Evolutionary conservation across 2,888 invertebrate genomes (phyloP).

Genomic region (Pseudoips prasinana): DNA sequence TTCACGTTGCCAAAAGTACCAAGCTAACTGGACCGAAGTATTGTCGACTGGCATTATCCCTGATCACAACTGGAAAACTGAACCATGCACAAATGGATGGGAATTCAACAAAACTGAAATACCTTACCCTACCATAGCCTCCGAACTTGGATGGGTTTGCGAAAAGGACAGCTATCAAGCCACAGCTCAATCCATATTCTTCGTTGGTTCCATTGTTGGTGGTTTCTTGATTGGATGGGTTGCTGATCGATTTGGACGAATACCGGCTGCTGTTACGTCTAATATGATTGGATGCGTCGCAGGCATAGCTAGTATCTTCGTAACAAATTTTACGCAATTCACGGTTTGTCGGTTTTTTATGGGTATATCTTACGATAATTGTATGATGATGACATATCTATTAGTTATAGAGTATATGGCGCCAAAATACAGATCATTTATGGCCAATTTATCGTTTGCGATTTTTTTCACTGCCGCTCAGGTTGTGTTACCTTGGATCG

Average conservation of each 20-base stretch:
- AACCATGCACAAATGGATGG: slow-evolving; percentile 56
- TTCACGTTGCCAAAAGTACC: slow-evolving; percentile 51
- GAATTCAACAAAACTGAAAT: slow-evolving; percentile 63
- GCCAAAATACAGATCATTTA: slow-evolving; percentile 58
- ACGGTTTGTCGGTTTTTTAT: slow-evolving; percentile 54
- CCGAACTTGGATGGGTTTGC: slow-evolving; percentile 64
- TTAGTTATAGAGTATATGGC: slow-evolving; percentile 57
- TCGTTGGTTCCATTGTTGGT: slow-evolving; percentile 58
- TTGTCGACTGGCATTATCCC: slow-evolving; percentile 33
- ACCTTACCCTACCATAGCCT: slow-evolving; percentile 59
- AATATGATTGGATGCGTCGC: slow-evolving; percentile 54
- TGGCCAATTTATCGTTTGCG: slow-evolving; percentile 57
- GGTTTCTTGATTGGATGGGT: slow-evolving; percentile 58
- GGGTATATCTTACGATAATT: slow-evolving; percentile 64
- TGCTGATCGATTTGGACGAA: slow-evolving; percentile 56
- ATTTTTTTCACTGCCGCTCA: slow-evolving; percentile 49
- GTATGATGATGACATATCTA: slow-evolving; percentile 62
- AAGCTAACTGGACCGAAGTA: slow-evolving; percentile 55
- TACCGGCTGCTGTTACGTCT: slow-evolving; percentile 51
- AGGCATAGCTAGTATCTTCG: slow-evolving; percentile 49
- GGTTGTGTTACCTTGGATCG: slow-evolving; percentile 55
- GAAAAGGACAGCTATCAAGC: slow-evolving; percentile 59
- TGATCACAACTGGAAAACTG: slow-evolving; percentile 41
- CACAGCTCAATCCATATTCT: slow-evolving; percentile 58
- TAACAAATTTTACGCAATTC: slow-evolving; percentile 46